These are phyloP conservation scores for Carpatolechia fugitivella DNA, from an alignment of 2,888 invertebrate species.

Conservation along the genomic window DNA sequence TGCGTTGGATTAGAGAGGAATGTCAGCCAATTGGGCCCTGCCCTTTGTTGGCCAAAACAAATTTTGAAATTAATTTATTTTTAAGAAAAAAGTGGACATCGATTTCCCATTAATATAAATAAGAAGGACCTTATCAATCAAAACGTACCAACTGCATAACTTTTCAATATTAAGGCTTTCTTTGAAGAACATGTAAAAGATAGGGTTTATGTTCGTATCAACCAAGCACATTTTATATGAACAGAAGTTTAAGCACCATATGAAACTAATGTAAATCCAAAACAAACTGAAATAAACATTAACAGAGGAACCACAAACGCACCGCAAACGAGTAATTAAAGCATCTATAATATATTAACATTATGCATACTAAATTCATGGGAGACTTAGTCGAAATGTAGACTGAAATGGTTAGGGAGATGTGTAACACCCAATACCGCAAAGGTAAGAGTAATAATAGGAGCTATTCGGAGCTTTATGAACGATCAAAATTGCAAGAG, in stretches of 20 bases:
- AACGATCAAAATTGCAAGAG: slow-evolving; percentile 78
- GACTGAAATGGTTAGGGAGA: slow-evolving; percentile 58
- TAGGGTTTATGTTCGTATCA: too few relatives aligned
- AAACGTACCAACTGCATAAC: neutral
- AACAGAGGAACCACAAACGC: slow-evolving; percentile 53
- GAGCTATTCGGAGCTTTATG: slow-evolving; percentile 74
- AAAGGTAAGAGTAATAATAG: slow-evolving; percentile 74
- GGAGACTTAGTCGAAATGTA: slow-evolving; percentile 64
- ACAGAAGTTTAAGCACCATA: neutral
- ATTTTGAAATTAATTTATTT: slow-evolving; percentile 63
- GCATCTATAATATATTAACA: slow-evolving; percentile 73
- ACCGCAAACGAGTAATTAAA: slow-evolving; percentile 74
- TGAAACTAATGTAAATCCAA: slow-evolving; percentile 22
- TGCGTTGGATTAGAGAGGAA: slow-evolving; percentile 74
- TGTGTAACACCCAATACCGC: slow-evolving; percentile 73
- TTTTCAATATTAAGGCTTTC: neutral
- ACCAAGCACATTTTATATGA: neutral
- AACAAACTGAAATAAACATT: slow-evolving; percentile 47
- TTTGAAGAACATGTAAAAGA: neutral
- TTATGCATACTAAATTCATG: slow-evolving; percentile 70
- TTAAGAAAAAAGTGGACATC: slow-evolving; percentile 42
- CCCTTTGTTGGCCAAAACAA: slow-evolving; percentile 57
- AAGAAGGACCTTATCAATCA: neutral
- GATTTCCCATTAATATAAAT: slow-evolving; percentile 48
- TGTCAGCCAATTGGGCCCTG: slow-evolving; percentile 53